Percentiles rank a stretch among this genome's conserved stretches.
phyloP scores from a whole-genome alignment of 2,113 vertebrate genomes.

The Triplophysa rosa region DNA sequence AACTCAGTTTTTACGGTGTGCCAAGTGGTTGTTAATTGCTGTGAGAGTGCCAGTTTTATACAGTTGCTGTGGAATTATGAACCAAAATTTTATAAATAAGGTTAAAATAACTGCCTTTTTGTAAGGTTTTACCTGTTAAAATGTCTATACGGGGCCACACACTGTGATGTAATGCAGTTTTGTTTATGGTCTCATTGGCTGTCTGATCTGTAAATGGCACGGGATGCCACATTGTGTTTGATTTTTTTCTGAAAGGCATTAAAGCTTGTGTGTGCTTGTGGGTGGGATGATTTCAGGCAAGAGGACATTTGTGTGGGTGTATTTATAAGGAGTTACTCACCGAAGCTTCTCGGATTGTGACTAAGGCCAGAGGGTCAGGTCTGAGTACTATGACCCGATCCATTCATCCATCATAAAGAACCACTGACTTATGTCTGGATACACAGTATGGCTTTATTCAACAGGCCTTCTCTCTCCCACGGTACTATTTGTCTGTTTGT shows the following conservation, averaged over 20 bases:
- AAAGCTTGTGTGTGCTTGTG: neutral
- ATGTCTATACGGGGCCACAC: neutral
- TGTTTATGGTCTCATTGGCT: neutral
- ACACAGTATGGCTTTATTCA: neutral
- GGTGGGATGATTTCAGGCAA: neutral
- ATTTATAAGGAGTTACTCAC: slow-evolving; percentile 33
- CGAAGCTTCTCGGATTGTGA: slow-evolving; percentile 25
- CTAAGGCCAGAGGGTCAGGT: slow-evolving; percentile 18
- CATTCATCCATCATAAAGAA: slow-evolving; percentile 14
- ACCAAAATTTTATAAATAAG: too few relatives aligned
- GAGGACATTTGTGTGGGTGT: slow-evolving; percentile 26
- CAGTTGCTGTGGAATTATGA: too few relatives aligned
- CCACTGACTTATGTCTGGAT: slow-evolving; percentile 15
- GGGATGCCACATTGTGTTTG: neutral
- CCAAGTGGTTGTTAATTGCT: neutral
- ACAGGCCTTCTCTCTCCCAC: neutral
- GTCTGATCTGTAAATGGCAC: slow-evolving; percentile 14
- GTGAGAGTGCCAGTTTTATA: too few relatives aligned
- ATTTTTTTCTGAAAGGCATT: neutral
- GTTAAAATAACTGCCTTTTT: neutral
- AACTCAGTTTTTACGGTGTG: too few relatives aligned
- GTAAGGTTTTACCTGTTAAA: neutral
- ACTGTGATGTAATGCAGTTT: neutral
- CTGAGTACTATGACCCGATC: slow-evolving; percentile 1
- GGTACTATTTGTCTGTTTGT: neutral